Conservation (phyloP, 1,140 invertebrate species). For the Protaetia brevitarsis region DNA sequence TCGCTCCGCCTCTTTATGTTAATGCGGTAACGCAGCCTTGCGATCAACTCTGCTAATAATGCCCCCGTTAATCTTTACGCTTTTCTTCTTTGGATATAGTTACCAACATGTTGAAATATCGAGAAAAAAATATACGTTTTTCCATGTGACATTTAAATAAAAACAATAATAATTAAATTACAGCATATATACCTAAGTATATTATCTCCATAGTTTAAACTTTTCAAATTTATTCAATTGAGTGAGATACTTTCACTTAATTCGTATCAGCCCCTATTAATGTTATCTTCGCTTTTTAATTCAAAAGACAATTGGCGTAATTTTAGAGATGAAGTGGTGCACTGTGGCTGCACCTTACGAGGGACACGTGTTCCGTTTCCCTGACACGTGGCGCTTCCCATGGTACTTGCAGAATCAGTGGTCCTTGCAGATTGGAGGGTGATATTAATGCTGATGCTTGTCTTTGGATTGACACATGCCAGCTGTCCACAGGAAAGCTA, state of each 20-base stretch:
- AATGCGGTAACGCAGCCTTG: background rate
- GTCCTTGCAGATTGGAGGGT: constrained; percentile 24
- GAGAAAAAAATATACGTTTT: too few species aligned
- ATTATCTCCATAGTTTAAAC: too few species aligned
- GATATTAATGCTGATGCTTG: constrained; percentile 6
- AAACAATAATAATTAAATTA: too few species aligned
- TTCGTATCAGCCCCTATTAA: background rate
- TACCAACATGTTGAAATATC: too few species aligned
- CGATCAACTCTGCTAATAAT: background rate
- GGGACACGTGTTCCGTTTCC: constrained; percentile 16
- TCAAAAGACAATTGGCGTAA: background rate
- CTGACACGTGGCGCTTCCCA: constrained; percentile 20
- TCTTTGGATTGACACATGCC: constrained; percentile 4
- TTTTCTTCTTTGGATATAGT: background rate
- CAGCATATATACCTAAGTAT: too few species aligned
- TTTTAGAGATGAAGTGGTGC: background rate
- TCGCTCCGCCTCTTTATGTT: constrained; percentile 1
- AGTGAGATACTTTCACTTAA: too few species aligned
- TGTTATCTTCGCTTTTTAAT: background rate
- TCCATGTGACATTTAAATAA: too few species aligned
- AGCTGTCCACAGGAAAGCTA: background rate
- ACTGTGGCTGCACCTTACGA: constrained; percentile 16
- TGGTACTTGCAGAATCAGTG: constrained; percentile 24
- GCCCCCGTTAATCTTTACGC: background rate
- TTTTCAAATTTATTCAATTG: too few species aligned